These are phyloP conservation scores for Triplophysa rosa DNA, from an alignment of 2,113 vertebrate species.

Conservation along the genomic window DNA sequence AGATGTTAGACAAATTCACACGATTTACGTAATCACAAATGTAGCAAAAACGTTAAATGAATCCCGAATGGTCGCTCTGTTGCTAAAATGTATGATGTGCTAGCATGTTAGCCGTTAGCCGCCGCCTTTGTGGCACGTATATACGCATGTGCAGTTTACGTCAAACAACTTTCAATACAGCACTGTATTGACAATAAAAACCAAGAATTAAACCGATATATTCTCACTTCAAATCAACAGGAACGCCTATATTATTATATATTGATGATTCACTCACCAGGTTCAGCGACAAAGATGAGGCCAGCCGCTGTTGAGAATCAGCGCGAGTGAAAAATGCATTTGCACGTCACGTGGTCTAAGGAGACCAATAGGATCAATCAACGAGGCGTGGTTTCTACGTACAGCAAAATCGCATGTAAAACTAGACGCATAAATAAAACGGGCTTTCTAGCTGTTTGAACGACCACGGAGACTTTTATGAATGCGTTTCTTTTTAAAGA, in stretches of 20 bases:
- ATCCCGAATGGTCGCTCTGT: not conserved
- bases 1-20: not conserved
- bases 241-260: not conserved
- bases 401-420: not conserved
- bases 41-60: not conserved
- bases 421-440: not conserved
- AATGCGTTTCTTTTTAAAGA: too few species aligned
- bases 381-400: conserved; percentile 2
- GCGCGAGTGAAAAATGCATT: too few species aligned
- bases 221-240: not conserved
- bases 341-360: not conserved
- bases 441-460: not conserved
- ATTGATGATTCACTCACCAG: not conserved
- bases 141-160: not conserved
- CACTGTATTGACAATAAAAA: not conserved
- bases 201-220: too few species aligned
- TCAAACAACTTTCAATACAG: not conserved
- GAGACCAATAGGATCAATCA: conserved; percentile 3
- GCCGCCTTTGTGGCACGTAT: not conserved
- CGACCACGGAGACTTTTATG: too few species aligned
- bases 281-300: not conserved
- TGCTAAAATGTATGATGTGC: not conserved
- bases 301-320: not conserved
- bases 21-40: not conserved
- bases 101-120: conserved; percentile 19